These are phyloP conservation scores for Paratilapia polleni DNA, from an alignment of 2,113 vertebrate genomes.

Conservation along the genomic window DNA sequence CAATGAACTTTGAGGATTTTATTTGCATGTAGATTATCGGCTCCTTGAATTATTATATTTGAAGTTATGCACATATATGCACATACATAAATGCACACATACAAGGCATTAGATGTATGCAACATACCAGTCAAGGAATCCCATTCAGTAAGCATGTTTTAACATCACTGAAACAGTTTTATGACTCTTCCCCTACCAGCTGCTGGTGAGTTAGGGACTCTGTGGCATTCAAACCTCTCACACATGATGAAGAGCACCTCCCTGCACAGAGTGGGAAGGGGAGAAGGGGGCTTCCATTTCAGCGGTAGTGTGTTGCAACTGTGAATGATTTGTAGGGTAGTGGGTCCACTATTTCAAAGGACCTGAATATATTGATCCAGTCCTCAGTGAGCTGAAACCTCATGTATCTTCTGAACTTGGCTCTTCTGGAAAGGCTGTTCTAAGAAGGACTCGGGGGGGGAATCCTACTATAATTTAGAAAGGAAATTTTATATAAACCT, in stretches of 20 bases:
- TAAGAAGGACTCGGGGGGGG: constrained; percentile 8
- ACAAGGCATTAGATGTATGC: not conserved
- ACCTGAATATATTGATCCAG: constrained; percentile 63
- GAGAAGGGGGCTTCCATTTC: constrained; percentile 10
- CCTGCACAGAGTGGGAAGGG: constrained; percentile 12
- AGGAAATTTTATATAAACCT: not conserved
- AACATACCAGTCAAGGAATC: not conserved
- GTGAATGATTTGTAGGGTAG: constrained; percentile 65
- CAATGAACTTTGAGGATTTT: not conserved
- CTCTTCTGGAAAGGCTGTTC: constrained; percentile 40
- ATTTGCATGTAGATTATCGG: not conserved
- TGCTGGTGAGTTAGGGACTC: constrained; percentile 27
- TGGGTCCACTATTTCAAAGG: constrained; percentile 62
- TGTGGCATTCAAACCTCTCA: constrained; percentile 19
- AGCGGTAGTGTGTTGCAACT: constrained; percentile 36
- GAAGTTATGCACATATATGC: not conserved
- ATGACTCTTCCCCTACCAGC: constrained; percentile 24
- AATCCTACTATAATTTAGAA: not conserved
- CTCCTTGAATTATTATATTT: constrained; percentile 3
- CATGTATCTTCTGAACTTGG: constrained; percentile 51
- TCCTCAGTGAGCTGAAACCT: constrained; percentile 48
- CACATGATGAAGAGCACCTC: constrained; percentile 47
- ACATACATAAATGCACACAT: not conserved
- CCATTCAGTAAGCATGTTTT: constrained; percentile 19
- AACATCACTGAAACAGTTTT: constrained; percentile 31